Percentiles rank a stretch among this genome's conserved stretches.
Evolutionary conservation across 2,113 vertebrate species (phyloP).

Genomic region (Alectura lathami): DNA sequence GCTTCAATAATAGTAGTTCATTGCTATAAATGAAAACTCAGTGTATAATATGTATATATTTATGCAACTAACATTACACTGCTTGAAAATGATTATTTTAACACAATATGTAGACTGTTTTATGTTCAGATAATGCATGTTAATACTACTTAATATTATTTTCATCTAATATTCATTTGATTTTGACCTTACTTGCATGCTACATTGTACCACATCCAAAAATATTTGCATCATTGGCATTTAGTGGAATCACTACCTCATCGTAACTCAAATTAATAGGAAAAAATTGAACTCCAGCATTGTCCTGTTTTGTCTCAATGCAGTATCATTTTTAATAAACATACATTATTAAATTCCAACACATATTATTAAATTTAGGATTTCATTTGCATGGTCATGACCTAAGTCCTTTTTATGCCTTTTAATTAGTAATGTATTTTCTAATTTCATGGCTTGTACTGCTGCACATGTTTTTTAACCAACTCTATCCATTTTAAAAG

Average conservation of each 20-base stretch:
- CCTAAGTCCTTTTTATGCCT: not conserved
- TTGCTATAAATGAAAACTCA: not conserved
- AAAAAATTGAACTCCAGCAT: not conserved
- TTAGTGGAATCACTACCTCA: slow-evolving; percentile 23
- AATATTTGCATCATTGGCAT: not conserved
- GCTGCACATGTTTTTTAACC: not conserved
- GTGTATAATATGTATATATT: not conserved
- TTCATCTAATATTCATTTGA: not conserved
- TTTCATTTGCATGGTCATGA: not conserved
- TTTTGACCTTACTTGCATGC: not conserved
- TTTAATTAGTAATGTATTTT: slow-evolving; percentile 39
- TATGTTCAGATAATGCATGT: not conserved
- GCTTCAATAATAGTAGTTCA: not conserved
- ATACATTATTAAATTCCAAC: slow-evolving; percentile 26
- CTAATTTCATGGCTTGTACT: not conserved
- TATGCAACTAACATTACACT: not conserved
- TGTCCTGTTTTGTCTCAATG: not conserved
- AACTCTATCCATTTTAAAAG: not conserved
- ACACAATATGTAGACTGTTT: not conserved
- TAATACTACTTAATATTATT: not conserved
- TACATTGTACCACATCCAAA: not conserved
- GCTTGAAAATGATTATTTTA: not conserved
- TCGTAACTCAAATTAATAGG: not conserved
- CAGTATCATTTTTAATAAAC: slow-evolving; percentile 18
- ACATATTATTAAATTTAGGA: not conserved